Evolutionary conservation across 2,113 vertebrate species (phyloP).

Genomic region (Herpailurus yagouaroundi): DNA sequence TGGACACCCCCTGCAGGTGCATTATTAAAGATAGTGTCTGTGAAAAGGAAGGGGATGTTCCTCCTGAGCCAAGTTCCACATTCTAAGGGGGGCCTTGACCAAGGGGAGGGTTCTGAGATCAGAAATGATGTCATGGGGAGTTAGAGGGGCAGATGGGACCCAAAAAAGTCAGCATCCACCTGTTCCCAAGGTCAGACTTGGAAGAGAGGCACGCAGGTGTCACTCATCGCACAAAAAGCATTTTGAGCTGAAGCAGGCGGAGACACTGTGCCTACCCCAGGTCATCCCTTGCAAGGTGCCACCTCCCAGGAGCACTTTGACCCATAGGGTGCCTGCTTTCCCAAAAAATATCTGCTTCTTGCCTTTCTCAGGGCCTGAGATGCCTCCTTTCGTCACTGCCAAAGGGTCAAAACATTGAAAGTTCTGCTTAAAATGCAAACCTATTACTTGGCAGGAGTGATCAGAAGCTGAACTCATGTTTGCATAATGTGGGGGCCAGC

Average conservation of each 20-base stretch:
- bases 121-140: neutral
- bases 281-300: neutral
- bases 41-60: neutral
- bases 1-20: neutral
- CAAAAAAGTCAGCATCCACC: neutral
- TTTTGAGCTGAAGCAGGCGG: neutral
- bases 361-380: neutral
- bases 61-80: neutral
- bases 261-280: neutral
- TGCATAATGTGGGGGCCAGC: neutral
- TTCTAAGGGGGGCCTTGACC: neutral
- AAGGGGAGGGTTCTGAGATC: neutral
- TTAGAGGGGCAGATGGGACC: neutral
- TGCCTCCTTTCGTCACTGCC: neutral
- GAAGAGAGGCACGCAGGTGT: neutral
- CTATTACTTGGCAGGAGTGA: neutral
- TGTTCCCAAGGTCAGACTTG: neutral
- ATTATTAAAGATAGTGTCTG: slow-evolving; percentile 1
- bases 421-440: neutral
- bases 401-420: neutral
- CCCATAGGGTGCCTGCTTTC: neutral
- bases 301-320: neutral
- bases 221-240: neutral
- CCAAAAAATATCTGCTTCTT: neutral
- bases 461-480: neutral